Conservation (phyloP, 2,888 invertebrate species). For the Brachylomia viminalis region DNA sequence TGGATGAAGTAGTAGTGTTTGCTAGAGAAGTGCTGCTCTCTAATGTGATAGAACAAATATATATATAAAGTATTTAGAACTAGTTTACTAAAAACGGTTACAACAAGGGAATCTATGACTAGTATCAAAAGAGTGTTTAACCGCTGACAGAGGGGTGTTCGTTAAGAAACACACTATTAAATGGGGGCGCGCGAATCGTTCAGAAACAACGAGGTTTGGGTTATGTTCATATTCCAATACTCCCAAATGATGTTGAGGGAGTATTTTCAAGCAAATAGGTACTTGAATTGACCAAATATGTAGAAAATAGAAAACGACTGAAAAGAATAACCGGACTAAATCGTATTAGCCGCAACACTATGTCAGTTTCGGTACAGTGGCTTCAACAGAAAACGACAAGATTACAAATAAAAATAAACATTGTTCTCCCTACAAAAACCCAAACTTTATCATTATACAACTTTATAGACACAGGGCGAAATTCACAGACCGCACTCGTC, state of each 20-base stretch:
- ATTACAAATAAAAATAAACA: too few species aligned
- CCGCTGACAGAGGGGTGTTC: too few species aligned
- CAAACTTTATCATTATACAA: neutral
- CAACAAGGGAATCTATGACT: too few species aligned
- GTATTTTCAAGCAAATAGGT: neutral
- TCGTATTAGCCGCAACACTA: neutral
- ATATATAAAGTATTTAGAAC: too few species aligned
- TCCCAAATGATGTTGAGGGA: neutral
- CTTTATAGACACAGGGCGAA: neutral
- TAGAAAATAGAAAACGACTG: neutral
- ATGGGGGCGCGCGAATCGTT: too few species aligned
- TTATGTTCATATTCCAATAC: too few species aligned
- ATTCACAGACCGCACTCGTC: neutral
- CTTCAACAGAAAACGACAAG: neutral
- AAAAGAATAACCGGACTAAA: neutral
- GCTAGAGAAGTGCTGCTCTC: neutral
- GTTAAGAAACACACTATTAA: too few species aligned
- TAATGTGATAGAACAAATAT: too few species aligned
- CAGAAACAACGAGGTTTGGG: too few species aligned
- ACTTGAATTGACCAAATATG: neutral
- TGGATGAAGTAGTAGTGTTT: neutral
- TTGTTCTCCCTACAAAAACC: neutral
- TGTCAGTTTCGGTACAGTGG: neutral
- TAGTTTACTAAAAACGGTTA: too few species aligned
- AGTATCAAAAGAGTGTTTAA: too few species aligned